phyloP scores from a whole-genome alignment of 2,797 vertebrate species.

The Cirrhinus mrigala region DNA sequence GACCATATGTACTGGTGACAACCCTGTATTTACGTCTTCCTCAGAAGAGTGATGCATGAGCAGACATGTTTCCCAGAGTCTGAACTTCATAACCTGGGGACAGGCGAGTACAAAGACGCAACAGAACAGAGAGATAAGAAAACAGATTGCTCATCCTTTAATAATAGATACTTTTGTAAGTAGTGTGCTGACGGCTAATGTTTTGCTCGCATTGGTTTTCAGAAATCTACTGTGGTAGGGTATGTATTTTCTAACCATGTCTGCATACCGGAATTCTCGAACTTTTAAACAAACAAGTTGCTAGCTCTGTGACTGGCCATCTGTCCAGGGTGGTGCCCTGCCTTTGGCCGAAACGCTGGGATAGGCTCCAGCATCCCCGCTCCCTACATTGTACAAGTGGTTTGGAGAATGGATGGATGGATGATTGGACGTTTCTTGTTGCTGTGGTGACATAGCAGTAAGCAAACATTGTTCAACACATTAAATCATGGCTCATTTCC shows the following conservation, averaged over 20 bases:
- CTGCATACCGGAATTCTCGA: neutral
- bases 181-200: neutral
- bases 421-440: neutral
- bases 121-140: neutral
- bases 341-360: neutral
- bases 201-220: neutral
- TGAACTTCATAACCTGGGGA: slow-evolving; percentile 4
- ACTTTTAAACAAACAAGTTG: slow-evolving; percentile 9
- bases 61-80: slow-evolving; percentile 1
- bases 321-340: neutral
- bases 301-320: neutral
- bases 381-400: neutral
- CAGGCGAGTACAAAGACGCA: neutral
- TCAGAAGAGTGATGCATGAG: neutral
- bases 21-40: slow-evolving; percentile 22
- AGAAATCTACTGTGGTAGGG: neutral
- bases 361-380: neutral
- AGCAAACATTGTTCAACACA: neutral
- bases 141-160: neutral
- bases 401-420: neutral
- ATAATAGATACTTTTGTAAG: neutral
- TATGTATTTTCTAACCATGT: neutral
- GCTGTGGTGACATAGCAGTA: neutral
- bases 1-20: slow-evolving; percentile 26
- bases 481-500: slow-evolving; percentile 2